Percentiles rank a stretch among this genome's conserved stretches.
Conservation (phyloP, 2,113 vertebrate species). For the Pituophis catenifer region DNA sequence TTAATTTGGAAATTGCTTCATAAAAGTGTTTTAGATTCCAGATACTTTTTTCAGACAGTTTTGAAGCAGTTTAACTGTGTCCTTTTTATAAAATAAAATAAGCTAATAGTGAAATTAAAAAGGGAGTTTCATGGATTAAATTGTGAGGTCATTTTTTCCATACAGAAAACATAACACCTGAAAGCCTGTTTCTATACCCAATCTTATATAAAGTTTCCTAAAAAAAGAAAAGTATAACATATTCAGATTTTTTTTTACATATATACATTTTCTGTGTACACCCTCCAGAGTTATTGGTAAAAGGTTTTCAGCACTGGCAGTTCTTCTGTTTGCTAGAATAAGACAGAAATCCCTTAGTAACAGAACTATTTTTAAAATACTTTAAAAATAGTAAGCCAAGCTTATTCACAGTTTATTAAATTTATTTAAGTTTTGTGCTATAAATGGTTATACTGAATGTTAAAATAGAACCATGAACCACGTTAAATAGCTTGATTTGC, state of each 20-base stretch:
- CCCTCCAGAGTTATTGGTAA: not conserved
- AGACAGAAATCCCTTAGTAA: slow-evolving; percentile 11
- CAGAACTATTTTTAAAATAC: not conserved
- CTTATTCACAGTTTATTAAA: slow-evolving; percentile 6
- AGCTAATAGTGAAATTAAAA: not conserved
- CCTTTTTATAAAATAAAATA: not conserved
- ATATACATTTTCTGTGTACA: not conserved
- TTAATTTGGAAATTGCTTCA: not conserved
- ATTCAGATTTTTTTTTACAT: not conserved
- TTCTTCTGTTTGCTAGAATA: not conserved
- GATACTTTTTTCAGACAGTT: not conserved
- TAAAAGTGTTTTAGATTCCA: not conserved
- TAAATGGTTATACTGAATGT: not conserved
- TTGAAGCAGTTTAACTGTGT: not conserved
- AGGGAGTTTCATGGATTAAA: not conserved
- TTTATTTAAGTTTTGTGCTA: not conserved
- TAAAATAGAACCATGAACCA: not conserved
- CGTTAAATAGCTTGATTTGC: not conserved
- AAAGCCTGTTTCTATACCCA: not conserved
- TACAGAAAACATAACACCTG: not conserved
- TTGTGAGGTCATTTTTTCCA: not conserved
- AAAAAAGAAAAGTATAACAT: not conserved
- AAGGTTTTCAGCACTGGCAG: not conserved
- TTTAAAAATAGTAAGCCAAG: not conserved
- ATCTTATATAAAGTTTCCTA: not conserved